Percentiles rank a stretch among this genome's conserved stretches.
phyloP scores from a whole-genome alignment of 2,888 invertebrate species.

The Alloscopus bannaensis region DNA sequence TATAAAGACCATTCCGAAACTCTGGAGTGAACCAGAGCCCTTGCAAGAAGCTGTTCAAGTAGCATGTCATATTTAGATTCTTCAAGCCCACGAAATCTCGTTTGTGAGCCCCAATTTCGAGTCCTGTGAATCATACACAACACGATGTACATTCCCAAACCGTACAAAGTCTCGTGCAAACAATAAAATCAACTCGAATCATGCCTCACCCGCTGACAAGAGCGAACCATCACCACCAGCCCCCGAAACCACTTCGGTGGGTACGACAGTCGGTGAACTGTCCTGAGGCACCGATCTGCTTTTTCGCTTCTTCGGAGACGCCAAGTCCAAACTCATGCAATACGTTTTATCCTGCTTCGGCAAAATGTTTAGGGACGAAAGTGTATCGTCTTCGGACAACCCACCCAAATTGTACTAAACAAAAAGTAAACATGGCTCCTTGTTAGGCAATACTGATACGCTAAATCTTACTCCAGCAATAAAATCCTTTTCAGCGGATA shows the following conservation, averaged over 20 bases:
- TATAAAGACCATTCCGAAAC: slow-evolving; percentile 90
- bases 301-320: slow-evolving; percentile 31
- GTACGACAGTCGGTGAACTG: too few relatives aligned
- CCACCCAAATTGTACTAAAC: slow-evolving; percentile 62
- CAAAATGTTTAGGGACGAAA: slow-evolving; percentile 56
- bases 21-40: slow-evolving; percentile 94
- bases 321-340: slow-evolving; percentile 31
- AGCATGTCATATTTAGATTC: slow-evolving; percentile 95
- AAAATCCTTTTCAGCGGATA: neutral
- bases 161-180: too few relatives aligned
- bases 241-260: too few relatives aligned
- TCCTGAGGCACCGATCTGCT: slow-evolving; percentile 1
- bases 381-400: slow-evolving; percentile 51
- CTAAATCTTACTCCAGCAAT: neutral
- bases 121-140: neutral
- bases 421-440: slow-evolving; percentile 30
- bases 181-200: too few relatives aligned
- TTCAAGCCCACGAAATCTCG: slow-evolving; percentile 82
- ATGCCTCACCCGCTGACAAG: too few relatives aligned
- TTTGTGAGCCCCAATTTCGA: slow-evolving; percentile 22
- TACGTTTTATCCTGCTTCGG: slow-evolving; percentile 63
- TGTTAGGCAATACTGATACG: neutral
- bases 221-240: too few relatives aligned
- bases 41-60: slow-evolving; percentile 91
- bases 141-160: too few relatives aligned